Evolutionary conservation across 2,888 invertebrate genomes (phyloP).

Genomic region (Tachina grossa): DNA sequence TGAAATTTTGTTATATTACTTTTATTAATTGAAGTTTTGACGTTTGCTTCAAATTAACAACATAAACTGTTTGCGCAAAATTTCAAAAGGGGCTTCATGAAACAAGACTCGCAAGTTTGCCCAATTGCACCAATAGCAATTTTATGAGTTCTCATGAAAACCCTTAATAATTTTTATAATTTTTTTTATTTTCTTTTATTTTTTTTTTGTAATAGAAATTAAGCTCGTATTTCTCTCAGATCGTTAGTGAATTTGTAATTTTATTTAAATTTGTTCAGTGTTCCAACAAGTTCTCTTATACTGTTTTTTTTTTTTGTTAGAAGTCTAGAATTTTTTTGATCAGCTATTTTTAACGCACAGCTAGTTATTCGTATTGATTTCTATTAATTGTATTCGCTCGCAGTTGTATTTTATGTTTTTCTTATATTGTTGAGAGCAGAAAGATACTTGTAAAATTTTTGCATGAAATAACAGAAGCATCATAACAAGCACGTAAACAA

Average conservation of each 20-base stretch:
- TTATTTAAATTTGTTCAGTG: conserved; percentile 51
- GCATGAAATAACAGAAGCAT: conserved; percentile 19
- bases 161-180: not conserved
- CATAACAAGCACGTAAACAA: conserved; percentile 65
- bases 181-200: conserved; percentile 51
- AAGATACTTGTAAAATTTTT: conserved; percentile 16
- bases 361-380: conserved; percentile 50
- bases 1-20: too few relatives aligned
- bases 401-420: conserved; percentile 4
- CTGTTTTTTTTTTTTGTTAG: not conserved
- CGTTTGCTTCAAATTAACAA: too few relatives aligned
- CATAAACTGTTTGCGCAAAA: too few relatives aligned
- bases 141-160: too few relatives aligned
- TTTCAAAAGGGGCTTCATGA: too few relatives aligned
- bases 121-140: too few relatives aligned
- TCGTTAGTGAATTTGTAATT: conserved; percentile 24
- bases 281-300: conserved; percentile 24
- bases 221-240: conserved; percentile 25
- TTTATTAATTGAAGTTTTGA: too few relatives aligned
- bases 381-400: conserved; percentile 9
- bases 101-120: too few relatives aligned
- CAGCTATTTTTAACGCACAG: conserved; percentile 68
- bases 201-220: conserved; percentile 5
- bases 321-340: conserved; percentile 34
- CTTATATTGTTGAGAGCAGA: conserved; percentile 25